Evolutionary conservation across 2,888 invertebrate genomes (phyloP).

Genomic region (Oeneis ivallda): DNA sequence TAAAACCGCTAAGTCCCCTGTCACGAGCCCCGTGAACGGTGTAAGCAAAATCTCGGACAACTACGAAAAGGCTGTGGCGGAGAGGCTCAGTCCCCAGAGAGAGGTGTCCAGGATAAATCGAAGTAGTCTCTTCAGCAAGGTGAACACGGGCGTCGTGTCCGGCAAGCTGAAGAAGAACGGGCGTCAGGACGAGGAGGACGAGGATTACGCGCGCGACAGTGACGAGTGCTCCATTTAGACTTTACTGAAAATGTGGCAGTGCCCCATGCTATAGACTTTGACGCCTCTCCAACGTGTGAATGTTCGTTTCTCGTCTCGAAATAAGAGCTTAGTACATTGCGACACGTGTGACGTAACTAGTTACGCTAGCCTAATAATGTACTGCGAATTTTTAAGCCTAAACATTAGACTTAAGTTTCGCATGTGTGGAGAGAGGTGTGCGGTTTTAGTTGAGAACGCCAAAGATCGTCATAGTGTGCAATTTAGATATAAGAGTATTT

Average conservation of each 20-base stretch:
- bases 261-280: slow-evolving; percentile 43
- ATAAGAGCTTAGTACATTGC: background rate
- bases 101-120: slow-evolving; percentile 64
- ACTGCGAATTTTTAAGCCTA: background rate
- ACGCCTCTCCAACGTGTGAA: background rate
- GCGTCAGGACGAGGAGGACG: slow-evolving; percentile 70
- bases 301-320: background rate
- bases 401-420: no score
- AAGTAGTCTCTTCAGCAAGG: slow-evolving; percentile 70
- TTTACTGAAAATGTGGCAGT: slow-evolving; percentile 45
- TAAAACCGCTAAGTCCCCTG: slow-evolving; percentile 55
- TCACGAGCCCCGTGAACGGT: slow-evolving; percentile 68
- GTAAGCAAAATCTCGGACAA: slow-evolving; percentile 77
- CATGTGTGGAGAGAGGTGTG: background rate
- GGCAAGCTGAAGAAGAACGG: slow-evolving; percentile 61
- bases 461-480: slow-evolving; percentile 64
- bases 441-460: slow-evolving; percentile 60
- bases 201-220: slow-evolving; percentile 81
- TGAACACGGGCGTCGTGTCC: slow-evolving; percentile 71
- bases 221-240: slow-evolving; percentile 84
- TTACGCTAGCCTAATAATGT: background rate
- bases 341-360: background rate
- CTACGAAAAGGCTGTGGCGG: slow-evolving; percentile 74
- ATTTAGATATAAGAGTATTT: slow-evolving; percentile 34
- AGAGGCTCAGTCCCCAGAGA: slow-evolving; percentile 67